These are phyloP conservation scores for Drosophila mauritiana DNA, from an alignment of 1,140 invertebrate genomes.

Conservation along the genomic window DNA sequence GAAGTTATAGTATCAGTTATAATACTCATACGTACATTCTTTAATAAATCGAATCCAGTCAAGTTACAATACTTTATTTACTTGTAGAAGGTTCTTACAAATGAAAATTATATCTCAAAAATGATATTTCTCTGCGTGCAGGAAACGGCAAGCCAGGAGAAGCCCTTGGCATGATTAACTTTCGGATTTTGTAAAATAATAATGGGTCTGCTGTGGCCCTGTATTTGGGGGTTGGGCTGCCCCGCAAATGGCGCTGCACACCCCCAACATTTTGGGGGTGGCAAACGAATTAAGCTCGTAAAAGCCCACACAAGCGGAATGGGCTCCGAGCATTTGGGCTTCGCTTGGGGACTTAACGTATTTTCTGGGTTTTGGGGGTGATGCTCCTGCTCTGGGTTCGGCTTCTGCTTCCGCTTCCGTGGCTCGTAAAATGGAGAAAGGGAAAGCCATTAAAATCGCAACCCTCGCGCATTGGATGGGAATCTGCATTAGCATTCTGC, in stretches of 20 bases:
- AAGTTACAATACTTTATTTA: too few species aligned
- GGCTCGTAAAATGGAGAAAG: conserved; percentile 61
- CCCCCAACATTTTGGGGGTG: conserved; percentile 40
- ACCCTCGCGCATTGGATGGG: conserved; percentile 54
- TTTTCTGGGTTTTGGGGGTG: conserved; percentile 27
- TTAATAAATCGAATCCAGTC: too few species aligned
- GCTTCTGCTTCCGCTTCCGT: conserved; percentile 56
- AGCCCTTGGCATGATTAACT: conserved; percentile 76
- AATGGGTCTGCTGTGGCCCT: conserved; percentile 51
- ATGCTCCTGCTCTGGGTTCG: conserved; percentile 23
- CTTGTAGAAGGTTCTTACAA: too few species aligned
- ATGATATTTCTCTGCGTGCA: conserved; percentile 3
- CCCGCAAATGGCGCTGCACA: conserved; percentile 66
- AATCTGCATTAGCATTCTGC: conserved; percentile 77
- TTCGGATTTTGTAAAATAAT: conserved; percentile 80
- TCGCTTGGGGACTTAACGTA: conserved; percentile 48
- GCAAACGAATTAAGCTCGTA: conserved; percentile 77
- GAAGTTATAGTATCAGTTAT: background rate
- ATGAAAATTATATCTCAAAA: background rate
- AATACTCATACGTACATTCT: too few species aligned
- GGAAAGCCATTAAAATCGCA: conserved; percentile 63
- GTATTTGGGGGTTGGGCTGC: conserved; percentile 18
- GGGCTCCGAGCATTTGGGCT: conserved; percentile 34
- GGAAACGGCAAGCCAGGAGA: conserved; percentile 19
- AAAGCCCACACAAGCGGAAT: conserved; percentile 59